Base-by-base conservation (phyloP, 92 coral and sea anemone genomes). In the Zoanthus gigantus region DNA sequence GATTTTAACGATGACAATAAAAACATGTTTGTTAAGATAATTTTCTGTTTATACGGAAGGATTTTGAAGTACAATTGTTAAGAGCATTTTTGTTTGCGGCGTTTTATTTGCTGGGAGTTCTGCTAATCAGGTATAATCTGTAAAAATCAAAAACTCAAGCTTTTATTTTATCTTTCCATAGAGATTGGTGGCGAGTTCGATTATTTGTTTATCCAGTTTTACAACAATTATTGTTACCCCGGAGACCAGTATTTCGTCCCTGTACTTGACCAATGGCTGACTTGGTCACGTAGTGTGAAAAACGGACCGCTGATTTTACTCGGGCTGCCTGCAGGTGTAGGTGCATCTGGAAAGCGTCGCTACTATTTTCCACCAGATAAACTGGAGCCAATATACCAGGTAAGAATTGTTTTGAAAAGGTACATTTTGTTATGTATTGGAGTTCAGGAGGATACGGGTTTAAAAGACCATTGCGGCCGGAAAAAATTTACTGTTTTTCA, bases 221-320 rank as follows among this genome's bases (percentile, higher is more conserved):
- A 95, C 82, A 95, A 95, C 93, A 93, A 93, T 72, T 93, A 95
- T 86, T 95, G 98, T 76, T 95, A 95, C 72, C 96, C 98, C 11
- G 98, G 98, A 10, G 90, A 91, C 78, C 69, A 89, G 83, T 91
- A 81, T 76, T 95, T 91, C 47, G 17, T 89, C 16, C 90, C 93
- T 6, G 98, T 95, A 45, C 90, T 95, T 90, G 96, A 95, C 89
- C 88, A 90, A 56, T 95, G 98, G 98, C 72, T 95, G 32, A 78
- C 86, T 18, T 95, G 98, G 98, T 83, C 96, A 50, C 91, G 89
- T 50, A 83, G 94, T 72, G 79, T 93, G 53, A 76, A 79, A 5
- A 95, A 93, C 44, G 98, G 96, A 8, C 94, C 96, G 58, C 91
- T 77, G 16, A 93, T 95, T 14, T 74, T 93, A 31, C 98, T 95